Percentiles rank a stretch among this genome's conserved stretches.
phyloP scores from a whole-genome alignment of 2,888 invertebrate species.

The Pantelozetes paolii region DNA sequence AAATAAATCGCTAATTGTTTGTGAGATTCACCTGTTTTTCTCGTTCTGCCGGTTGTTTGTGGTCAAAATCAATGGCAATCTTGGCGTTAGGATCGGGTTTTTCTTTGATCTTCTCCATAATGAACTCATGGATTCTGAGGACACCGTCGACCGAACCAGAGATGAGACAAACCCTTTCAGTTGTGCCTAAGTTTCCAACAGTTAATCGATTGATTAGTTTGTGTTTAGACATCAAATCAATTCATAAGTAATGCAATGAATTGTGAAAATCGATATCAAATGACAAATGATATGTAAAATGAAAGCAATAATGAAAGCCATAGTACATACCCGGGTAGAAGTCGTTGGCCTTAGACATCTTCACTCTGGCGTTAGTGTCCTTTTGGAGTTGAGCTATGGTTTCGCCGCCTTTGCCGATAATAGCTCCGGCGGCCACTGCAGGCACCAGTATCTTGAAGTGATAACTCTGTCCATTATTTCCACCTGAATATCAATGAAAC shows the following conservation, averaged over 20 bases:
- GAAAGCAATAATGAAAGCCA: background rate
- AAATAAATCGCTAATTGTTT: too few species aligned
- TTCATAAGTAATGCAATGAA: background rate
- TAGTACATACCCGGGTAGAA: constrained; percentile 83
- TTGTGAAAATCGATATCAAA: background rate
- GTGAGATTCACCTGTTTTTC: constrained; percentile 67
- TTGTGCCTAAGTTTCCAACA: constrained; percentile 64
- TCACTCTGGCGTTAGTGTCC: constrained; percentile 93
- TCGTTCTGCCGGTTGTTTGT: constrained; percentile 73
- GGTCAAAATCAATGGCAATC: constrained; percentile 70
- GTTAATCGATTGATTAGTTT: background rate
- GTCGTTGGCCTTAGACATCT: constrained; percentile 99
- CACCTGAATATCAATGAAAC: constrained; percentile 27
- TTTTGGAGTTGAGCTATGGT: constrained; percentile 97
- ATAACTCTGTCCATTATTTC: constrained; percentile 59
- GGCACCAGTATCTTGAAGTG: constrained; percentile 97
- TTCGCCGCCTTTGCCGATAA: constrained; percentile 98
- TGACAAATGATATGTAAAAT: background rate
- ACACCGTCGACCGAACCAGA: constrained; percentile 86
- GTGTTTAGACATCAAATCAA: background rate
- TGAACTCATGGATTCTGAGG: constrained; percentile 83
- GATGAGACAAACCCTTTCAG: constrained; percentile 87
- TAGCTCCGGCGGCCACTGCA: constrained; percentile 94
- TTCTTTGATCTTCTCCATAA: constrained; percentile 91
- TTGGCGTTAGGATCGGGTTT: constrained; percentile 84